phyloP scores from a whole-genome alignment of 2,888 invertebrate genomes.

The Pterostichus niger region DNA sequence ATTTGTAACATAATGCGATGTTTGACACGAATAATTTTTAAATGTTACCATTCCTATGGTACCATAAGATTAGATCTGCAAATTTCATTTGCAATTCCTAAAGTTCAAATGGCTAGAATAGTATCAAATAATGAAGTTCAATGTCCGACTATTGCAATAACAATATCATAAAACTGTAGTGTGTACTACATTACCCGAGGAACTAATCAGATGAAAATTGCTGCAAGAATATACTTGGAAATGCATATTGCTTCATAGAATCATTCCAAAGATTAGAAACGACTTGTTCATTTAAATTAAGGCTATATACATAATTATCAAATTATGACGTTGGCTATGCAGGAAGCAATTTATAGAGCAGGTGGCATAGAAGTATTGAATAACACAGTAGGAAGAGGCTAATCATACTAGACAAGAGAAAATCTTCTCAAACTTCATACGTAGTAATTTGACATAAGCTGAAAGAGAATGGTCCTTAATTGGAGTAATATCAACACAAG shows the following conservation, averaged over 20 bases:
- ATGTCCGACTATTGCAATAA: constrained; percentile 12
- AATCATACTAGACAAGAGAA: constrained; percentile 4
- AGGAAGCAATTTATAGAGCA: not conserved
- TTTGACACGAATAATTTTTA: not conserved
- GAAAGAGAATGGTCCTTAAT: constrained; percentile 46
- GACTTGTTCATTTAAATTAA: not conserved
- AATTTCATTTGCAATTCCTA: constrained; percentile 30
- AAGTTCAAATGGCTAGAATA: constrained; percentile 6
- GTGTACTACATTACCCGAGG: not conserved
- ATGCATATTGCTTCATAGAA: constrained; percentile 30
- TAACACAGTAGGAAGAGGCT: not conserved
- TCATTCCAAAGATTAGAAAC: constrained; percentile 10
- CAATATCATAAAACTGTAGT: constrained; percentile 25
- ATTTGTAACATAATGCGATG: not conserved
- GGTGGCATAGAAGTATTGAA: not conserved
- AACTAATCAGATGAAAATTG: constrained; percentile 23
- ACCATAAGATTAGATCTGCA: constrained; percentile 24
- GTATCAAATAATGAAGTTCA: constrained; percentile 38
- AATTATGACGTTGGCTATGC: too few relatives aligned
- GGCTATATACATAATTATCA: constrained; percentile 4
- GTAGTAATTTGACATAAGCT: constrained; percentile 3
- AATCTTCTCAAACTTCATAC: not conserved
- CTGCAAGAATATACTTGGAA: constrained; percentile 1
- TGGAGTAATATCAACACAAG: constrained; percentile 51
- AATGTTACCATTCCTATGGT: not conserved